Conservation (phyloP, 1,140 invertebrate species). For the Hermatobates lingyangjiaoensis region DNA sequence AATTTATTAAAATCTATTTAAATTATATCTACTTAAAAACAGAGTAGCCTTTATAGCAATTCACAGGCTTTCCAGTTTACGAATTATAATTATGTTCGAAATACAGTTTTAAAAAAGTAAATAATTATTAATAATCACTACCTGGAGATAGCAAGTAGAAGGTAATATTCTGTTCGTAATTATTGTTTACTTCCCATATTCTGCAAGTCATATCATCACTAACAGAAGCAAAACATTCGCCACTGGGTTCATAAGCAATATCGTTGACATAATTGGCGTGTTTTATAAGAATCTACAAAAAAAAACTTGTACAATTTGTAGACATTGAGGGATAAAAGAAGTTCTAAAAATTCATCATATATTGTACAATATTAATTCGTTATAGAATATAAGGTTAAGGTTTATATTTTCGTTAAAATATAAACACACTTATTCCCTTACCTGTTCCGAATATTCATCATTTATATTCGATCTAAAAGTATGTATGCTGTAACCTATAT, state of each 20-base stretch:
- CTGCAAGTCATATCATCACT: slow-evolving; percentile 57
- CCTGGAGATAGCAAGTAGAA: slow-evolving; percentile 48
- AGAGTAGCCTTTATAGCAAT: no score
- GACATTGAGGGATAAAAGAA: neutral
- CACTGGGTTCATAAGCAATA: slow-evolving; percentile 45
- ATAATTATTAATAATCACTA: no score
- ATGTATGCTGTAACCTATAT: neutral
- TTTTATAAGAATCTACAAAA: slow-evolving; percentile 31
- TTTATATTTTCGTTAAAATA: neutral
- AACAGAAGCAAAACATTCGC: slow-evolving; percentile 44
- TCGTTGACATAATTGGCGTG: slow-evolving; percentile 53
- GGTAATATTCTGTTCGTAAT: slow-evolving; percentile 30
- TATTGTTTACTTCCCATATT: slow-evolving; percentile 38
- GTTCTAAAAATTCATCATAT: neutral
- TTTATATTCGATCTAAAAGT: neutral
- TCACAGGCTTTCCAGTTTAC: no score
- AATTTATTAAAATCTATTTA: no score
- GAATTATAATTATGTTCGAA: no score
- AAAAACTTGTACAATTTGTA: neutral
- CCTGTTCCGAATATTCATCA: neutral
- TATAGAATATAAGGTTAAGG: neutral
- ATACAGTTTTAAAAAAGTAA: no score
- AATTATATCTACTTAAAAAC: no score
- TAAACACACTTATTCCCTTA: neutral
- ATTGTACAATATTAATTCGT: neutral